Base-by-base conservation (phyloP, 2,888 invertebrate species). In the Masnerella sp. region DNA sequence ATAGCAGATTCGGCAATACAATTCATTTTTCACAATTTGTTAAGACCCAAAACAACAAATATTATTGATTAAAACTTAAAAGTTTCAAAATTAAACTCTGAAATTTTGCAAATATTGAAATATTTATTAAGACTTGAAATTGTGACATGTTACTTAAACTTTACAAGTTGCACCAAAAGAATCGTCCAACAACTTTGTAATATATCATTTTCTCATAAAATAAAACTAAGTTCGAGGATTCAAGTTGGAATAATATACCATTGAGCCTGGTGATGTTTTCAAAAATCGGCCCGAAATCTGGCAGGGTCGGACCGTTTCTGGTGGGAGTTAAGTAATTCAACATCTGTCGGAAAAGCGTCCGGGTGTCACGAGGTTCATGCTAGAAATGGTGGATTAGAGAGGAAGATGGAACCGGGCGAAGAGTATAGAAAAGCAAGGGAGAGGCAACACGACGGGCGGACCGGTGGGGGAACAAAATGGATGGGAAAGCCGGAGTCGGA, bases 331-430 rank as follows among this genome's bases (percentile, higher is more conserved):
- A 70, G 74, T 70, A 70, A 74, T 74, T 70, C 70, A 70, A 70
- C 74, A 74, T 74, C 74, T 74, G 74, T 74, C 74, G 70, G 70
- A 62, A 74, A 74, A 74, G 61, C 61, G 52, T n/a, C 47, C 61
- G 73, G 65, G 65, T 65, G 52, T 59, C 61, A 49, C 56, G 74
- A 58, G 49, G 65, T 54, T 65, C 54, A 34, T 49, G 54, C 38
- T 30, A 67, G 58, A 56, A 67, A 71, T 62, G 52, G 61, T 30
- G 69, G 61, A 65, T 70, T 68, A 61, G 74, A 62, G 51, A 22
- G 30, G 47, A 65, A 43, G 45, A 58, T 18, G 69, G 38, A 34
- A 42, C 64, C 42, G 20, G 8, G 38, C 43, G 5, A 15, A 28
- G 17, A 5, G 28, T 28, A 61, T 32, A 43, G 40, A n/a, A 52